phyloP scores from a whole-genome alignment of 2,888 invertebrate species.

The Criorhina ranunculi region DNA sequence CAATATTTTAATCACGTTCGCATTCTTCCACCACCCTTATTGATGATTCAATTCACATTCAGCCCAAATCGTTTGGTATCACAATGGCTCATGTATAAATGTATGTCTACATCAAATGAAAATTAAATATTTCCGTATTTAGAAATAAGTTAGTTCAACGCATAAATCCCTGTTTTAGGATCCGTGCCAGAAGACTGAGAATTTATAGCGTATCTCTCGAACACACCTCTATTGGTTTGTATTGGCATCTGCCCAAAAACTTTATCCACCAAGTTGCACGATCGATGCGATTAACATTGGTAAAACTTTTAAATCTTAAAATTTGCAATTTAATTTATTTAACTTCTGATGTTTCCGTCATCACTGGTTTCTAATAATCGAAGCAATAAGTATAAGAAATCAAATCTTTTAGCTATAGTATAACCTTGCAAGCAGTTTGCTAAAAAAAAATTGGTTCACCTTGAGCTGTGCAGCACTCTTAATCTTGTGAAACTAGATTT shows the following conservation, averaged over 20 bases:
- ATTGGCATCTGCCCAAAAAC: constrained; percentile 35
- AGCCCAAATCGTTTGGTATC: constrained; percentile 18
- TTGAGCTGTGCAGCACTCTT: constrained; percentile 35
- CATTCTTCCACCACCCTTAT: constrained; percentile 10
- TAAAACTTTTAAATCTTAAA: constrained; percentile 5
- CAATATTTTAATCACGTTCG: constrained; percentile 25
- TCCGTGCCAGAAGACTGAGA: background rate
- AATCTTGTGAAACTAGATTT: constrained; percentile 6
- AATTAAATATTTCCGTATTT: constrained; percentile 47
- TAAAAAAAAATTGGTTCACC: constrained; percentile 27
- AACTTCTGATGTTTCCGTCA: constrained; percentile 9
- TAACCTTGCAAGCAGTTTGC: background rate
- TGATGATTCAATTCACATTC: constrained; percentile 46
- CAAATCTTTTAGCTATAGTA: background rate
- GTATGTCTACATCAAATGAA: constrained; percentile 5
- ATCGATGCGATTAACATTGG: constrained; percentile 9
- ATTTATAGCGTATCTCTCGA: constrained; percentile 4
- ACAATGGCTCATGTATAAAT: constrained; percentile 1
- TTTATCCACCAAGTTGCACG: background rate
- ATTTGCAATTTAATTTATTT: constrained; percentile 24
- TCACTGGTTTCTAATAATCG: constrained; percentile 7
- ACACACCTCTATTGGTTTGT: constrained; percentile 7
- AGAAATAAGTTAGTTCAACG: background rate
- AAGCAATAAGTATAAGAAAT: constrained; percentile 30
- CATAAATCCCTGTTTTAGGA: background rate